These are phyloP conservation scores for Dendrophyllia cribrosa DNA, from an alignment of 64 coral and sea anemone genomes.

Conservation along the genomic window DNA sequence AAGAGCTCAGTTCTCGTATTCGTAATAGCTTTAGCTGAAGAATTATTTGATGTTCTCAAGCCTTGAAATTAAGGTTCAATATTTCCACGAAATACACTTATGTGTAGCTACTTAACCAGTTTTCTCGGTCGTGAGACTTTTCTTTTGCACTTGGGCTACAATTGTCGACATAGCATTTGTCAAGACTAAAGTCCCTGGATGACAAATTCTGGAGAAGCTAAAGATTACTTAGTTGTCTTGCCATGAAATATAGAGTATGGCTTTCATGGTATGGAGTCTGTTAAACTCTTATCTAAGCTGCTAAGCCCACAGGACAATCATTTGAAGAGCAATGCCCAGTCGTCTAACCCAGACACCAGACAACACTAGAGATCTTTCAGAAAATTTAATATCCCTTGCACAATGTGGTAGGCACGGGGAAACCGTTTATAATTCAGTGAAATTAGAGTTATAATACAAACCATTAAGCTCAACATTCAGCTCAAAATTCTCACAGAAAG, in stretches of 20 bases:
- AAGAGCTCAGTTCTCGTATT: background rate
- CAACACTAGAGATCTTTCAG: too few relatives aligned
- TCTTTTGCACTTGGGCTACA: background rate
- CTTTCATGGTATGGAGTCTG: background rate
- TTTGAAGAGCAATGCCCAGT: background rate
- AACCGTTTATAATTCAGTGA: background rate
- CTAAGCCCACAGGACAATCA: background rate
- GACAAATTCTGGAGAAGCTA: background rate
- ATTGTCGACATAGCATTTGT: constrained; percentile 16
- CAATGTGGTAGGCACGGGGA: background rate
- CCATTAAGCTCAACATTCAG: background rate
- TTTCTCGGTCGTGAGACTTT: background rate
- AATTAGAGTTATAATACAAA: background rate
- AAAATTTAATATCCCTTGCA: too few relatives aligned
- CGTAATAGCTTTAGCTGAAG: background rate
- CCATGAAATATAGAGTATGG: background rate
- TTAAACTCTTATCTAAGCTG: background rate
- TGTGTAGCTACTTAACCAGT: background rate
- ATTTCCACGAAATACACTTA: background rate
- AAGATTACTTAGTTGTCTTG: background rate
- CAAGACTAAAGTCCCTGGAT: background rate
- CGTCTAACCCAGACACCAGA: background rate
- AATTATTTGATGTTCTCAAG: background rate
- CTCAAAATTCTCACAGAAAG: background rate
- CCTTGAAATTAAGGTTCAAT: background rate